phyloP scores from a whole-genome alignment of 92 coral and sea anemone species.

The Zoanthus solanderi region DNA sequence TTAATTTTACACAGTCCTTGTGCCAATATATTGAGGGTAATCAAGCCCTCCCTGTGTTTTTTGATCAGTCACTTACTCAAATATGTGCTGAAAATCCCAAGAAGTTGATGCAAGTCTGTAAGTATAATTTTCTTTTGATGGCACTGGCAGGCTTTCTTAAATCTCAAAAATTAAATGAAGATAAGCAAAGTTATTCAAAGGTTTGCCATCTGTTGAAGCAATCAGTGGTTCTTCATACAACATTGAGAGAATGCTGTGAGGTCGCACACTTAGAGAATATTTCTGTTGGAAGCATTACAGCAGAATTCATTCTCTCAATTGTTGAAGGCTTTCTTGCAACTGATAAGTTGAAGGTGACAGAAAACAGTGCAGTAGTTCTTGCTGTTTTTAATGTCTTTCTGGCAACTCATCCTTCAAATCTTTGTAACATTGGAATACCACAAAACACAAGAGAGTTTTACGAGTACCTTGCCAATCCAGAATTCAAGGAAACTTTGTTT shows the following conservation, averaged over 20 bases:
- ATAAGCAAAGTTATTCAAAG: conserved; percentile 9
- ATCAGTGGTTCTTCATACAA: conserved; percentile 58
- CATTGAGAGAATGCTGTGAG: conserved; percentile 16
- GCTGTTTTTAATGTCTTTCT: conserved; percentile 76
- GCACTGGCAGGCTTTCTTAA: conserved; percentile 66
- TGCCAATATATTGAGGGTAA: conserved; percentile 72
- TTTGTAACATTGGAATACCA: conserved; percentile 26
- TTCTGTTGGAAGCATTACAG: conserved; percentile 31
- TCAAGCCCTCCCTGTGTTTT: conserved; percentile 77
- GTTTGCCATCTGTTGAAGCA: conserved; percentile 59
- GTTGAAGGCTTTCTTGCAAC: conserved; percentile 64
- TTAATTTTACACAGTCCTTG: conserved; percentile 53
- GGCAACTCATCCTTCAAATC: conserved; percentile 61
- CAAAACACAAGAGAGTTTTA: conserved; percentile 50
- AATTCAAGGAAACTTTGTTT: conserved; percentile 61
- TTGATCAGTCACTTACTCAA: conserved; percentile 65
- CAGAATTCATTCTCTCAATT: conserved; percentile 51
- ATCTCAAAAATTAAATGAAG: conserved; percentile 50
- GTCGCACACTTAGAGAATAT: not conserved
- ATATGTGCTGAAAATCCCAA: conserved; percentile 45
- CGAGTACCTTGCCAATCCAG: conserved; percentile 58
- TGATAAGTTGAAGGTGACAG: conserved; percentile 78
- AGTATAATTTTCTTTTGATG: conserved; percentile 80
- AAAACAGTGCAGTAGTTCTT: conserved; percentile 79
- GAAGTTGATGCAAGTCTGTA: conserved; percentile 72